Conservation (phyloP, 2,113 vertebrate genomes). For the Crotalus helleri region DNA sequence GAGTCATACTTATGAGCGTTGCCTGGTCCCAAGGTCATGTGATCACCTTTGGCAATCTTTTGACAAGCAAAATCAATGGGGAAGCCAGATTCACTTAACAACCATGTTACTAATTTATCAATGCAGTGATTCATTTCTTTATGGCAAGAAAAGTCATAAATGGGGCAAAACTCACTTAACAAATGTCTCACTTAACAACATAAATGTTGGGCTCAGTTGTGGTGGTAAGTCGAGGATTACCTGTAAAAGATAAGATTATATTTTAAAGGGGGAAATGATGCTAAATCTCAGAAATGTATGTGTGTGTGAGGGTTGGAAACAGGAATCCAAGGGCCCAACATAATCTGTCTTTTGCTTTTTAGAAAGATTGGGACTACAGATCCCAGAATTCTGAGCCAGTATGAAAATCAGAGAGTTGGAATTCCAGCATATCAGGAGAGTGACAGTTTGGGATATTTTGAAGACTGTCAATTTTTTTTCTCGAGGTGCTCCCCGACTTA, state of each 20-base stretch:
- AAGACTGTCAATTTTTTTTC: not conserved
- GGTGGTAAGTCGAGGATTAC: too few relatives aligned
- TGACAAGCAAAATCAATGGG: too few relatives aligned
- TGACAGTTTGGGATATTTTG: not conserved
- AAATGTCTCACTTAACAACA: too few relatives aligned
- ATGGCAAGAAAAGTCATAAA: too few relatives aligned
- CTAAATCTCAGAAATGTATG: not conserved
- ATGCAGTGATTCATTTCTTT: too few relatives aligned
- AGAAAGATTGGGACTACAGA: not conserved
- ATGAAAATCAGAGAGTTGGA: not conserved
- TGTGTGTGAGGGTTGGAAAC: not conserved
- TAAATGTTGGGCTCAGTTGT: too few relatives aligned
- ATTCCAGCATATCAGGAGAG: not conserved
- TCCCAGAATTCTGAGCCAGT: not conserved
- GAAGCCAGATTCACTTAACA: too few relatives aligned
- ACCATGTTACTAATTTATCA: too few relatives aligned
- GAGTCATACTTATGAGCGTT: too few relatives aligned
- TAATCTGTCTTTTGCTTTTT: not conserved
- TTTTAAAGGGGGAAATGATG: not conserved
- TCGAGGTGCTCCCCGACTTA: fast-evolving
- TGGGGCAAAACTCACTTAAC: too few relatives aligned
- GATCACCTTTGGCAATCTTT: too few relatives aligned
- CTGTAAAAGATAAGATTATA: not conserved
- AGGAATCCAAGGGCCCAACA: not conserved
- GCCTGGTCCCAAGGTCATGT: too few relatives aligned